These are phyloP conservation scores for Pseudococcus jackbeardsleyi DNA, from an alignment of 2,888 invertebrate genomes.

Conservation along the genomic window DNA sequence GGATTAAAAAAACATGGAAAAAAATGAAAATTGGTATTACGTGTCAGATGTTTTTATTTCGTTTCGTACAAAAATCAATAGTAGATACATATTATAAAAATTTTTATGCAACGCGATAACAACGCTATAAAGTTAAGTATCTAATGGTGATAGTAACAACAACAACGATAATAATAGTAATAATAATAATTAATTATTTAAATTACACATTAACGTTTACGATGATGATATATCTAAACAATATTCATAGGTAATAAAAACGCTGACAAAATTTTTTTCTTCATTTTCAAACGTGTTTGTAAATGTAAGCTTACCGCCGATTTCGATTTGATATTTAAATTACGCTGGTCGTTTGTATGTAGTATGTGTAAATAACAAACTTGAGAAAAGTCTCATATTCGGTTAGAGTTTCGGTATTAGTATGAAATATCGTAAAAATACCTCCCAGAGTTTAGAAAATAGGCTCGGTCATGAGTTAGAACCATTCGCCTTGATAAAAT, in stretches of 20 bases:
- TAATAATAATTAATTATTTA: neutral
- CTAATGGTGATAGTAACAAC: slow-evolving; percentile 27
- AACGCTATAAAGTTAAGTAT: slow-evolving; percentile 29
- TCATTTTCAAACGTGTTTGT: slow-evolving; percentile 3
- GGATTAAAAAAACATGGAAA: neutral
- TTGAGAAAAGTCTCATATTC: neutral
- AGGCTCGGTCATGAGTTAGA: neutral
- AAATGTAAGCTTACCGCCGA: neutral
- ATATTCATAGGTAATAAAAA: neutral
- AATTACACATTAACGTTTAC: slow-evolving; percentile 3
- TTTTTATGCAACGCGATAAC: slow-evolving; percentile 28
- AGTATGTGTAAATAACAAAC: neutral
- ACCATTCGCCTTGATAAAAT: neutral
- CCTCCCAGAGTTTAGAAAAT: neutral
- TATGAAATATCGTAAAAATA: slow-evolving; percentile 2
- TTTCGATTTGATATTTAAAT: slow-evolving; percentile 10
- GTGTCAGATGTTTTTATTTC: slow-evolving; percentile 26
- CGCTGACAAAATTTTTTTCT: neutral
- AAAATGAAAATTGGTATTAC: neutral
- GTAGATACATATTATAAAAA: slow-evolving; percentile 27
- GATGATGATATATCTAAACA: slow-evolving; percentile 10
- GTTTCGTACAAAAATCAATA: slow-evolving; percentile 29
- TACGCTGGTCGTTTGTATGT: slow-evolving; percentile 1
- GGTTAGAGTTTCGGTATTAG: neutral
- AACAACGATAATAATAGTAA: slow-evolving; percentile 36